Evolutionary conservation across 2,888 invertebrate genomes (phyloP).

Genomic region (Acanthosoma haemorrhoidale): DNA sequence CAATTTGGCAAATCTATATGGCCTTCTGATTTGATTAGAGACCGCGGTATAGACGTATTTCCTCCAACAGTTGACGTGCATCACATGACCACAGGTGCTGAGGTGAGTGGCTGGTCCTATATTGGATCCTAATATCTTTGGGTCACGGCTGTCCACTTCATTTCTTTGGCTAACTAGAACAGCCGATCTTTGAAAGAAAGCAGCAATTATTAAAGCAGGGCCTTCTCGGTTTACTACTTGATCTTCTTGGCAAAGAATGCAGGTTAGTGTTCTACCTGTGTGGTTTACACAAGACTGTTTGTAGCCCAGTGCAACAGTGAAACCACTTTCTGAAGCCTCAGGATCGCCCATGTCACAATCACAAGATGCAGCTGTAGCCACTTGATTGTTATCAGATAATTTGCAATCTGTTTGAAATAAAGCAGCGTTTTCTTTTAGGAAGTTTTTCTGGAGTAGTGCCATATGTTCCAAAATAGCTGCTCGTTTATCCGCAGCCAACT

Average conservation of each 20-base stretch:
- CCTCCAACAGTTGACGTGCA: slow-evolving; percentile 93
- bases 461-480: slow-evolving; percentile 90
- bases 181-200: slow-evolving; percentile 85
- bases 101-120: slow-evolving; percentile 73
- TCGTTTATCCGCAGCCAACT: slow-evolving; percentile 81
- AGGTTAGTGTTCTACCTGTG: slow-evolving; percentile 62
- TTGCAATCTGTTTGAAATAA: slow-evolving; percentile 55
- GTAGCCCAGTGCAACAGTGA: slow-evolving; percentile 54
- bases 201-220: slow-evolving; percentile 79
- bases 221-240: slow-evolving; percentile 66
- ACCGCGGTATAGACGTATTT: slow-evolving; percentile 85
- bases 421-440: slow-evolving; percentile 81
- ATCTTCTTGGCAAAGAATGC: slow-evolving; percentile 93
- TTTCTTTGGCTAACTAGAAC: slow-evolving; percentile 51
- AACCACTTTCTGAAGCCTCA: slow-evolving; percentile 37
- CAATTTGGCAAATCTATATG: slow-evolving; percentile 61
- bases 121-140: slow-evolving; percentile 15
- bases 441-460: slow-evolving; percentile 84
- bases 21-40: slow-evolving; percentile 78
- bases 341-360: too few species aligned
- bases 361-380: slow-evolving; percentile 33
- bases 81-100: slow-evolving; percentile 93
- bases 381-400: slow-evolving; percentile 51
- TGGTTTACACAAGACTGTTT: slow-evolving; percentile 51
- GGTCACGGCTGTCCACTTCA: slow-evolving; percentile 26